phyloP scores from a whole-genome alignment of 2,888 invertebrate genomes.

The Eupithecia centaureata region DNA sequence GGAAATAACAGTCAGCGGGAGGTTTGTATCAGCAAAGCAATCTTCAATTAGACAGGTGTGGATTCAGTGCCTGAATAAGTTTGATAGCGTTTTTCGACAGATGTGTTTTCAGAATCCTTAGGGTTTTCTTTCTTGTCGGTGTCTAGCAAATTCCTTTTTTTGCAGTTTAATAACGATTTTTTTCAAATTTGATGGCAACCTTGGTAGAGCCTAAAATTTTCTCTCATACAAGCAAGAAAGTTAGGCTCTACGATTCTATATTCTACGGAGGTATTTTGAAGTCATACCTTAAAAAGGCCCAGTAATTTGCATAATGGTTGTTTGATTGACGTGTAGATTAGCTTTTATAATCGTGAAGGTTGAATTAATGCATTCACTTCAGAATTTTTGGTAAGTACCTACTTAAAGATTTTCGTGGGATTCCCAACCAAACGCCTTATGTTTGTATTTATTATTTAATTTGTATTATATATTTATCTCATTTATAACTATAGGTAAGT shows the following conservation, averaged over 20 bases:
- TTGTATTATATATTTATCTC: too few species aligned
- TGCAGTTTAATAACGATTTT: too few species aligned
- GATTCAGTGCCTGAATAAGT: background rate
- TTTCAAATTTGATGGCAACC: background rate
- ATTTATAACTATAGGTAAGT: too few species aligned
- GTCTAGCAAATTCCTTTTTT: background rate
- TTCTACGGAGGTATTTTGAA: background rate
- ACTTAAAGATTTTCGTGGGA: background rate
- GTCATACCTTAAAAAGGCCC: background rate
- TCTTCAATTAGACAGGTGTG: background rate
- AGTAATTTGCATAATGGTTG: background rate
- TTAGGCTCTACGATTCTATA: background rate
- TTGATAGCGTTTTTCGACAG: background rate
- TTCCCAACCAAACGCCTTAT: too few species aligned
- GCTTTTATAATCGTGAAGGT: background rate
- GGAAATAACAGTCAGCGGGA: constrained; percentile 10
- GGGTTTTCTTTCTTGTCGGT: background rate
- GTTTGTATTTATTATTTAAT: too few species aligned
- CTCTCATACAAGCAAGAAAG: background rate
- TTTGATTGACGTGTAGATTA: background rate
- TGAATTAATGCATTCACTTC: background rate
- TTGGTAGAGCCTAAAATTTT: background rate
- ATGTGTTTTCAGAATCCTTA: background rate
- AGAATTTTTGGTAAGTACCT: too few species aligned
- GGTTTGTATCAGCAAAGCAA: background rate